phyloP scores from a whole-genome alignment of 2,888 invertebrate species.

The Drosophila paranaensis region DNA sequence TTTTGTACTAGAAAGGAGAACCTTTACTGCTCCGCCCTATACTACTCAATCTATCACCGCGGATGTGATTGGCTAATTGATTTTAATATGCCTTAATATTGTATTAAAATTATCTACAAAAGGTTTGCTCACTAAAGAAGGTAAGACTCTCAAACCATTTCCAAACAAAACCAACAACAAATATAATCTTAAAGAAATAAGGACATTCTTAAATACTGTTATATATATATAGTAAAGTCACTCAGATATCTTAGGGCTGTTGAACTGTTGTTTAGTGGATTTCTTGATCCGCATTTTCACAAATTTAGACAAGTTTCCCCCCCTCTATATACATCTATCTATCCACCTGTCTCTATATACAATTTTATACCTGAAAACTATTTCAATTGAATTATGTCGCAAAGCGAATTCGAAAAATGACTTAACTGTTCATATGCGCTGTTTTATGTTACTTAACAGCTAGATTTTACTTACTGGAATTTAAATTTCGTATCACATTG shows the following conservation, averaged over 20 bases:
- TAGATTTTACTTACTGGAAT: constrained; percentile 21
- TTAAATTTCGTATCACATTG: constrained; percentile 15
- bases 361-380: constrained; percentile 28
- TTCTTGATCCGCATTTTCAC: constrained; percentile 62
- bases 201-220: constrained; percentile 22
- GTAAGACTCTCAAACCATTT: constrained; percentile 39
- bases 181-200: constrained; percentile 29
- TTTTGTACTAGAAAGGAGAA: constrained; percentile 31
- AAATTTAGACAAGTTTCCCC: constrained; percentile 34
- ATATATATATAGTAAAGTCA: constrained; percentile 52
- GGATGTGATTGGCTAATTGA: constrained; percentile 23
- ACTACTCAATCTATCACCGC: constrained; percentile 13
- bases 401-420: constrained; percentile 47
- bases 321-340: constrained; percentile 15
- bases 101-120: constrained; percentile 51
- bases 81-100: constrained; percentile 27
- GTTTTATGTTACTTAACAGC: constrained; percentile 42
- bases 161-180: constrained; percentile 41
- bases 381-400: constrained; percentile 47
- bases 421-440: constrained; percentile 40
- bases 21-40: constrained; percentile 30
- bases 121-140: constrained; percentile 27
- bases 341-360: constrained; percentile 24
- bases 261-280: constrained; percentile 72
- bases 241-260: constrained; percentile 78